Evolutionary conservation across 2,113 vertebrate species (phyloP).

Genomic region (Microcebus ravelobensis): DNA sequence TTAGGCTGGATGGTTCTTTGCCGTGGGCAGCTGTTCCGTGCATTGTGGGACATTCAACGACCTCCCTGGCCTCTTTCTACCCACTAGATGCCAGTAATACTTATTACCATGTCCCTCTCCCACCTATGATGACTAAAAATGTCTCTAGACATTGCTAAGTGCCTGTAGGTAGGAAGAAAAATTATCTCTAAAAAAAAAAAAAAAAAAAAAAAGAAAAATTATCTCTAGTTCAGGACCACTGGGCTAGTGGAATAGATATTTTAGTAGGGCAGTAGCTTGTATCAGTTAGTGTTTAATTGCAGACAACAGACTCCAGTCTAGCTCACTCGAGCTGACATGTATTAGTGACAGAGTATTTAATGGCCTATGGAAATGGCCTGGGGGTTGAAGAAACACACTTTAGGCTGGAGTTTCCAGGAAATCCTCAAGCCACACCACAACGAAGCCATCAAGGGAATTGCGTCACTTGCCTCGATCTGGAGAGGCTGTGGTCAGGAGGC

Average conservation of each 20-base stretch:
- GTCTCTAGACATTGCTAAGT: not conserved
- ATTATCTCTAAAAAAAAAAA: not conserved
- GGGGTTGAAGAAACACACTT: not conserved
- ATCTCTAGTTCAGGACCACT: not conserved
- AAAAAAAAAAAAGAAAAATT: not conserved
- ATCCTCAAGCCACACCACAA: not conserved
- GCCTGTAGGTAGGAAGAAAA: not conserved
- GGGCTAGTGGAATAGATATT: not conserved
- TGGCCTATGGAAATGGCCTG: not conserved
- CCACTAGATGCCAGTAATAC: not conserved
- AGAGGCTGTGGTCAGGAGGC: not conserved
- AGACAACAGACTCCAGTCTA: not conserved
- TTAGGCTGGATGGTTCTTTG: not conserved
- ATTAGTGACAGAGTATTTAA: not conserved
- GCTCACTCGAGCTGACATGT: not conserved
- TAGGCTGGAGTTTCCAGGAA: constrained; percentile 16
- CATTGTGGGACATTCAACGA: not conserved
- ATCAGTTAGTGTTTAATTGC: not conserved
- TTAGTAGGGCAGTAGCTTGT: not conserved
- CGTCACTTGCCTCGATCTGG: not conserved
- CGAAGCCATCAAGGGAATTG: not conserved
- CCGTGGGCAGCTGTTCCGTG: not conserved
- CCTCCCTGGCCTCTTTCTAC: not conserved
- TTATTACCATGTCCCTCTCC: not conserved
- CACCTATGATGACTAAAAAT: not conserved